Evolutionary conservation across 2,888 invertebrate species (phyloP).

Genomic region (Hypomecis punctinalis): DNA sequence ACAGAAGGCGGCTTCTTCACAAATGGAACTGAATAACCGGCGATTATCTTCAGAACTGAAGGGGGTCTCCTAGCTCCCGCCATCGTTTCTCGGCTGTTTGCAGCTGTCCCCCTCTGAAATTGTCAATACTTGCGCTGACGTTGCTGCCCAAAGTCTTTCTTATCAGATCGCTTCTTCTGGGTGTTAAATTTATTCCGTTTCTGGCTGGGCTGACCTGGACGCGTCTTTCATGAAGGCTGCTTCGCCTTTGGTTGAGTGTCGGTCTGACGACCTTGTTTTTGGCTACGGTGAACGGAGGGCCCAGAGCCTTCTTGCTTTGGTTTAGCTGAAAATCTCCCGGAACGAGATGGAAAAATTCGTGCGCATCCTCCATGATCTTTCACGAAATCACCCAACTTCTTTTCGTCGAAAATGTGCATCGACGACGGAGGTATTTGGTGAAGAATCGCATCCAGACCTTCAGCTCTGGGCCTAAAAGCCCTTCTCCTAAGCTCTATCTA

Average conservation of each 20-base stretch:
- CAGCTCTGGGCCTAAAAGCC: neutral
- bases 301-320: too few relatives aligned
- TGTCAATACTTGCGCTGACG: slow-evolving; percentile 8
- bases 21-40: slow-evolving; percentile 34
- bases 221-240: too few relatives aligned
- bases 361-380: neutral
- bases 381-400: slow-evolving; percentile 8
- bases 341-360: neutral
- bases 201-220: too few relatives aligned
- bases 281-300: too few relatives aligned
- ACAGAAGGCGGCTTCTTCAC: slow-evolving; percentile 33
- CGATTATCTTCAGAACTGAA: slow-evolving; percentile 27
- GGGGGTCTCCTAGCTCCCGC: slow-evolving; percentile 9
- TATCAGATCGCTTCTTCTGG: too few relatives aligned
- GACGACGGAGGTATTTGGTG: neutral
- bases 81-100: neutral
- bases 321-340: neutral
- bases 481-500: neutral
- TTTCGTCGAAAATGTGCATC: neutral
- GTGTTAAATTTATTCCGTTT: too few relatives aligned
- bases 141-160: too few relatives aligned
- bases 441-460: neutral
- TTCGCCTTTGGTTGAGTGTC: too few relatives aligned
- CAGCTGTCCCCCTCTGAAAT: slow-evolving; percentile 27
- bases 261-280: too few relatives aligned